Evolutionary conservation across 2,797 vertebrate genomes (phyloP).

Genomic region (Mastacembelus armatus): DNA sequence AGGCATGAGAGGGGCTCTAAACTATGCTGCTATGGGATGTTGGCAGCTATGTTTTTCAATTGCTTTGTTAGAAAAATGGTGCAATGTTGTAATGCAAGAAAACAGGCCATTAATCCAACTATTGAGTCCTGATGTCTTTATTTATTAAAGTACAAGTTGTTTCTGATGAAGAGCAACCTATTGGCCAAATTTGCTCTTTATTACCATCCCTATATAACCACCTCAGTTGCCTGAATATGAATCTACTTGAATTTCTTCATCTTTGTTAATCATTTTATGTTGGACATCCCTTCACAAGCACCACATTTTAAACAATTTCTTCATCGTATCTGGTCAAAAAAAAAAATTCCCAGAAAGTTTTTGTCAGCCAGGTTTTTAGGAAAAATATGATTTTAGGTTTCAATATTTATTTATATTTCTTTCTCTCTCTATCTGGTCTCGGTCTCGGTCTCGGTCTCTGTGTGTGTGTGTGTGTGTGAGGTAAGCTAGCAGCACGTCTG

Average conservation of each 20-base stretch:
- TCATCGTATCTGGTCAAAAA: neutral
- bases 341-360: no score
- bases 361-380: constrained; percentile 4
- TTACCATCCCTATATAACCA: no score
- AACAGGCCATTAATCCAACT: constrained; percentile 5
- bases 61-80: constrained; percentile 12
- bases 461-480: constrained; percentile 4
- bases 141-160: constrained; percentile 6
- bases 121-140: neutral
- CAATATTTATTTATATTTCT: constrained; percentile 17
- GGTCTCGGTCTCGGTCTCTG: no score
- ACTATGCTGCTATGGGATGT: constrained; percentile 10
- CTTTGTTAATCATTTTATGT: neutral
- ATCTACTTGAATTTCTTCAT: neutral
- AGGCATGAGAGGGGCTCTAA: constrained; percentile 11
- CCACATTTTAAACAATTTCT: neutral
- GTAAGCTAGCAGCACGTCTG: constrained; percentile 49
- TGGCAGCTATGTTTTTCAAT: constrained; percentile 32
- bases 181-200: neutral
- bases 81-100: constrained; percentile 3
- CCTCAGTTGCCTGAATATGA: no score
- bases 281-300: neutral
- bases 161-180: neutral
- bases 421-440: no score
- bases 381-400: constrained; percentile 10